Evolutionary conservation across 2,888 invertebrate genomes (phyloP).

Genomic region (Teleiodes luculella): DNA sequence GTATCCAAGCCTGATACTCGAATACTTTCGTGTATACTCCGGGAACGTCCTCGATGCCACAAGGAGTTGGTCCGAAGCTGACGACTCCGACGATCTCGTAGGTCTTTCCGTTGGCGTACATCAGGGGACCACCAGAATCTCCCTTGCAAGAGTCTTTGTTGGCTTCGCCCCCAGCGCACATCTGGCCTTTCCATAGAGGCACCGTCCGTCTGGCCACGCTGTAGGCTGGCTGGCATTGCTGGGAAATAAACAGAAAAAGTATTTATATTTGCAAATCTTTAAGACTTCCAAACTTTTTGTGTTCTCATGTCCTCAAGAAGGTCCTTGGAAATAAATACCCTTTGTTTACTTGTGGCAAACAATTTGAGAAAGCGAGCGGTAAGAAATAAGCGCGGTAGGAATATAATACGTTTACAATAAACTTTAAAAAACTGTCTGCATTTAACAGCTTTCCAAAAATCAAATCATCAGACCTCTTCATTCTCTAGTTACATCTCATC

Average conservation of each 20-base stretch:
- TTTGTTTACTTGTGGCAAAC: no score
- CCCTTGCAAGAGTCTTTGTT: conserved; percentile 81
- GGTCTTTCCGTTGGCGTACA: conserved; percentile 47
- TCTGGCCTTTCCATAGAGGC: conserved; percentile 39
- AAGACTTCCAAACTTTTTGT: no score
- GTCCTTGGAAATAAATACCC: no score
- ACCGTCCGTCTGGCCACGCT: conserved; percentile 26
- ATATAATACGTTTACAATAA: no score
- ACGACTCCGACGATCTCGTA: conserved; percentile 74
- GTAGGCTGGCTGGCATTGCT: conserved; percentile 42
- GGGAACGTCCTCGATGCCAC: conserved; percentile 79
- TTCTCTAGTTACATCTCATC: no score
- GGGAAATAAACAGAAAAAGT: conserved; percentile 14
- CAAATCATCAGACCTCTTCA: no score
- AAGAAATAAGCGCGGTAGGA: no score
- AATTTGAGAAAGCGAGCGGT: no score
- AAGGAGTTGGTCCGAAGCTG: conserved; percentile 81
- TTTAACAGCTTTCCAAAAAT: no score
- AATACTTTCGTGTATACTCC: conserved; percentile 81
- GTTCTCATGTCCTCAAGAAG: no score
- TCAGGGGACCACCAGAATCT: conserved; percentile 82
- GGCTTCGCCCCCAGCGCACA: conserved; percentile 80
- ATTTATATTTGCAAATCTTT: no score
- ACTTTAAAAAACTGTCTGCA: no score
- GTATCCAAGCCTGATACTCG: conserved; percentile 79